Evolutionary conservation across 2,888 invertebrate genomes (phyloP), one percentile per base, ranked within the genome.

Genomic region (Tryphoninae sp.): DNA sequence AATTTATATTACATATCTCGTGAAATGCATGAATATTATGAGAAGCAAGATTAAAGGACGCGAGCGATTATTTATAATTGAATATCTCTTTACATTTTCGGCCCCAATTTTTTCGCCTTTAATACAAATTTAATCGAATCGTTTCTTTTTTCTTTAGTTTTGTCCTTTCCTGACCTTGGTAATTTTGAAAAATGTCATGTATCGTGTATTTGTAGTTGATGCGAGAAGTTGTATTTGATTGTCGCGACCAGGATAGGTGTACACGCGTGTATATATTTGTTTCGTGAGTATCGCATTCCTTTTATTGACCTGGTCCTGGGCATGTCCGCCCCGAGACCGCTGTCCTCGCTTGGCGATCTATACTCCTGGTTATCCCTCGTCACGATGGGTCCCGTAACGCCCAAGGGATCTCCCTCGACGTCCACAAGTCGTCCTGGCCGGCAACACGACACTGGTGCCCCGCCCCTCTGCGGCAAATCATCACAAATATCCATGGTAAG

Each of bases 261-360:
- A 13, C 11, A 8, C 23, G 9, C 33, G 22, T 69, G 51, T 59
- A 22, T 71, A 51, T 61, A 23, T 64, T 55, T 71, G 69, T 71
- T 49, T 65, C 49, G 53, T 42, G 40, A 33, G 13, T 69, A 40
- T 72, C 58, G 55, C n/a, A 13, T 61, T 7, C 26, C 19, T 55
- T 53, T 75, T 64, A 73, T 81, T 78, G 89, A 91, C 91, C 91
- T 91, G 87, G 87, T 91, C 88, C 90, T 89, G 86, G 95, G 94
- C 92, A 95, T 94, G 92, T 96, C 96, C 93, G 97, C 95, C 92
- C 98, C 97, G 92, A 98, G 95, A 92, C 98, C 98, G 93, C 97
- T 97, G 95, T 98, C 98, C 93, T 98, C 98, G 92, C 97, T 97
- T 88, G 97, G 97, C 91, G 97, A 96, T 92, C 96, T 95, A 93